A percentile compares a stretch with the other conserved stretches of the same genome.
Conservation (phyloP, 2,113 vertebrate genomes). For the Phyllostomus hastatus region DNA sequence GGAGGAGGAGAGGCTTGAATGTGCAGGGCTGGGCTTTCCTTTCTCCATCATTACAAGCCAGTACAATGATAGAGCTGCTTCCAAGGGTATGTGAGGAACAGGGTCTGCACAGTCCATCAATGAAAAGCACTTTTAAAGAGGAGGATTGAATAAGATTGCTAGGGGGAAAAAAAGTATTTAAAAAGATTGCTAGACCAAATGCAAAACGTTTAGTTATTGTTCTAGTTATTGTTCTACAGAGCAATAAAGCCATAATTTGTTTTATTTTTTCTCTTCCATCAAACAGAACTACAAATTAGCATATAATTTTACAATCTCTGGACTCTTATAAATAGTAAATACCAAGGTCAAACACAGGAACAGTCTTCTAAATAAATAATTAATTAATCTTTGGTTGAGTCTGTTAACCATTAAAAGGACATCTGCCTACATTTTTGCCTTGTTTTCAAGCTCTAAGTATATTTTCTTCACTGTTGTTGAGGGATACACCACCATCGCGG, state of each 20-base stretch:
- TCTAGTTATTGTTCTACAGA: neutral
- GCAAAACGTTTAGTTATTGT: neutral
- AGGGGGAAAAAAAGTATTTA: neutral
- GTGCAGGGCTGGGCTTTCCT: neutral
- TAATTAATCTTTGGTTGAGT: neutral
- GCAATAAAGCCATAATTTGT: neutral
- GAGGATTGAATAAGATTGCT: neutral
- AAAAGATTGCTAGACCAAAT: neutral
- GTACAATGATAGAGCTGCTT: neutral
- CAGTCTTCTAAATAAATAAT: neutral
- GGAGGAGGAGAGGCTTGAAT: neutral
- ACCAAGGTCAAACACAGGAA: conserved; percentile 14
- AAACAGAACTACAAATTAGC: neutral
- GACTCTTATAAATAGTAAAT: neutral
- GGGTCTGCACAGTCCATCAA: neutral
- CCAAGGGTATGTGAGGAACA: neutral
- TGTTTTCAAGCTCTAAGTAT: neutral
- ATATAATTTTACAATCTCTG: neutral
- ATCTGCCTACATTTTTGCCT: neutral
- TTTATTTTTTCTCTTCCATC: neutral
- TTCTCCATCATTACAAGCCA: too few species aligned
- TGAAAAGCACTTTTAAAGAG: neutral
- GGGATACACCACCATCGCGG: neutral
- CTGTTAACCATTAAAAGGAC: neutral
- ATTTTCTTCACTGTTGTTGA: neutral